phyloP scores from a whole-genome alignment of 2,797 vertebrate species.

The Hippoglossus hippoglossus region DNA sequence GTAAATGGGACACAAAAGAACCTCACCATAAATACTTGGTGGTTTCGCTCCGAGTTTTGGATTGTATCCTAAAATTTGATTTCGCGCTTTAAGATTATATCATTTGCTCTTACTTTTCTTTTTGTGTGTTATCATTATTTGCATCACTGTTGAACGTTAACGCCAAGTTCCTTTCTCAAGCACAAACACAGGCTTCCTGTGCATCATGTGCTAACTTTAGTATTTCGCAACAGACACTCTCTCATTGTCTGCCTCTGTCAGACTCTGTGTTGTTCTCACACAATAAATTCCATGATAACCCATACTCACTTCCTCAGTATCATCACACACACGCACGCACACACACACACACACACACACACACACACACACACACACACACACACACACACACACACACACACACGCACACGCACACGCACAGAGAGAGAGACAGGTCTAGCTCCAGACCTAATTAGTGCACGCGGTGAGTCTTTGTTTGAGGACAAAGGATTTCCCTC shows the following conservation, averaged over 20 bases:
- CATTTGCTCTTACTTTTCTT: background rate
- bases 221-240: conserved; percentile 52
- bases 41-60: no score
- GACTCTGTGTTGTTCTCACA: conserved; percentile 31
- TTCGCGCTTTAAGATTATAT: no score
- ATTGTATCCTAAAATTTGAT: no score
- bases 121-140: background rate
- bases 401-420: conserved; percentile 23
- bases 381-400: conserved; percentile 12
- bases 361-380: conserved; percentile 24
- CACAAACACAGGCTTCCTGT: conserved; percentile 44
- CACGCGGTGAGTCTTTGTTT: conserved; percentile 68
- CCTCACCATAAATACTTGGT: no score
- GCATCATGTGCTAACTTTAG: conserved; percentile 33
- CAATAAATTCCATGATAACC: conserved; percentile 24
- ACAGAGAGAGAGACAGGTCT: conserved; percentile 26
- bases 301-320: conserved; percentile 52
- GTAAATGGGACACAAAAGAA: no score
- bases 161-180: conserved; percentile 30
- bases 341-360: conserved; percentile 18
- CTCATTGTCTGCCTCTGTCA: conserved; percentile 45
- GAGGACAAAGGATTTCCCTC: conserved; percentile 73
- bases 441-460: conserved; percentile 58
- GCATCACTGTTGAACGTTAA: background rate
- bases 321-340: conserved; percentile 10